These are phyloP conservation scores for Phengaris arion DNA, from an alignment of 2,888 invertebrate genomes.

Conservation along the genomic window DNA sequence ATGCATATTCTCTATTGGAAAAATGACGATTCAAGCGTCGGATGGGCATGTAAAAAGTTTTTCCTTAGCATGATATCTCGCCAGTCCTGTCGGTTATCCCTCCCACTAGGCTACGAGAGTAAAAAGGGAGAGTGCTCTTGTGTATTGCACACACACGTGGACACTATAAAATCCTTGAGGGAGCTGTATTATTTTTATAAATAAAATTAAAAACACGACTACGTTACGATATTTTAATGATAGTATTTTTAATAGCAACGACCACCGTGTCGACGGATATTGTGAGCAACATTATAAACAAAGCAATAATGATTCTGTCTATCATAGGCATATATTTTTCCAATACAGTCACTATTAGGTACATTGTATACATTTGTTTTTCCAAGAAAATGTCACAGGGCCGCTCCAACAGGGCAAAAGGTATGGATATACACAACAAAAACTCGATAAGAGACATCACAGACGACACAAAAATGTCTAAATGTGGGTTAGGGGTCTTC, in stretches of 20 bases:
- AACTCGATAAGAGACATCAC: conserved; percentile 49
- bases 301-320: conserved; percentile 47
- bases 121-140: background rate
- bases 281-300: conserved; percentile 45
- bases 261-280: conserved; percentile 43
- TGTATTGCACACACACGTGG: no score
- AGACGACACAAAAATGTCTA: conserved; percentile 45
- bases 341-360: conserved; percentile 41
- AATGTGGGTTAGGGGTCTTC: conserved; percentile 16
- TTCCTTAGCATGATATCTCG: background rate
- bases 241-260: conserved; percentile 50
- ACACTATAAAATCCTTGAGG: no score
- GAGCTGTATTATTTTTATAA: background rate
- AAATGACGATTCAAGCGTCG: no score
- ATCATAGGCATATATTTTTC: conserved; percentile 45
- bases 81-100: no score
- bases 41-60: background rate
- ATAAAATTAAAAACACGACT: background rate
- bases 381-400: conserved; percentile 49
- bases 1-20: no score
- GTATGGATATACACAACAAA: conserved; percentile 51
- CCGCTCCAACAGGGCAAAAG: conserved; percentile 45
- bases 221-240: conserved; percentile 42
- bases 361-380: conserved; percentile 38
- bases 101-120: no score